Evolutionary conservation across 2,797 vertebrate species (phyloP), one percentile per base, ranked within the genome.

Genomic region (Bradypus variegatus): DNA sequence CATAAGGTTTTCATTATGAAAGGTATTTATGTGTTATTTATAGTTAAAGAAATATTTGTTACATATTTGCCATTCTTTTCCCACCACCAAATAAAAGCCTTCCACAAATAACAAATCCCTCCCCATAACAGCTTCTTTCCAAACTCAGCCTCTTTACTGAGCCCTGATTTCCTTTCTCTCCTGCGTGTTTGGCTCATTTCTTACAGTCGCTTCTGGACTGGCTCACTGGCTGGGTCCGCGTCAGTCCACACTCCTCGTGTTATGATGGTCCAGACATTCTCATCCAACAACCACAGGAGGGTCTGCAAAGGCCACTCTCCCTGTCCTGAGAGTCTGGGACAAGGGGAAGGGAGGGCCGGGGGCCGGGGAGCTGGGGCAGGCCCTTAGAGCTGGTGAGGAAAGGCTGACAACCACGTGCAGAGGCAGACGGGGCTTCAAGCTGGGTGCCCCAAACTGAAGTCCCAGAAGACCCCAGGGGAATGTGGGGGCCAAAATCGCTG

Each of bases 51-150:
- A 95, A 94, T 93, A 89, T 33, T 93, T 90, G 93, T 81, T 94
- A 85, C 96, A 96, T 96, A 93, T 72, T 94, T 96, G 92, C 75
- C 93, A 94, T 96, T 96, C 95, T 93, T 95, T 95, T 95, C 96
- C 95, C 96, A 96, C 90, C 91, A 83, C 91, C 93, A 94, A 95
- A 89, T 91, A 91, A 94, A 93, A 93, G 36, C 76, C 33, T 93
- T 94, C 95, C 88, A 92, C 88, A 92, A 95, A 94, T 94, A 96
- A 90, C 81, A 92, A 60, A 81, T 86, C 84, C 21, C 48, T 93
- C 69, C 80, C 83, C 69, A 45, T 65, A 29, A 64, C 10, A 16
- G 82, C 83, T 79, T 86, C 85, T 86, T 53, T 95, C 92, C 86
- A 94, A 69, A 87, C 36, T 53, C 23, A 33, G 76, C 33, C 50